phyloP scores from a whole-genome alignment of 1,140 invertebrate genomes.

The Wiebesia pumilae region DNA sequence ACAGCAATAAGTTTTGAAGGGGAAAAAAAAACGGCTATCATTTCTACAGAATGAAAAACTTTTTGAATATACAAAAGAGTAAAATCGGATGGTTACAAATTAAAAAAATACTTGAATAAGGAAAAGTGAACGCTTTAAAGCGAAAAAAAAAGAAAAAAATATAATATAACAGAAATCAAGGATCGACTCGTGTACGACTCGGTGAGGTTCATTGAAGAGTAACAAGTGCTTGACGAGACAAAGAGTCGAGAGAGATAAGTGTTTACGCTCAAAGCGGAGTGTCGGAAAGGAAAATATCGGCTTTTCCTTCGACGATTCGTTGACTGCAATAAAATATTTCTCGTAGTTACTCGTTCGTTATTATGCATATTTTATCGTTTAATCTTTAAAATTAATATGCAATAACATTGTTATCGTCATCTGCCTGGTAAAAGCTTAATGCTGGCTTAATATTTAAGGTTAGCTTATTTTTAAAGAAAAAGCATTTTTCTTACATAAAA shows the following conservation, averaged over 20 bases:
- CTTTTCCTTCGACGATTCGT: background rate
- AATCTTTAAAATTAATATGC: background rate
- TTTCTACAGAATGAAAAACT: background rate
- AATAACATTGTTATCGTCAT: background rate
- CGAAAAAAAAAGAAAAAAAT: background rate
- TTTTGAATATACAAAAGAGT: background rate
- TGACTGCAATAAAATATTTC: background rate
- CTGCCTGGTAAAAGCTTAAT: background rate
- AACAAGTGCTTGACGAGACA: slow-evolving; percentile 31
- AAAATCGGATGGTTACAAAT: background rate
- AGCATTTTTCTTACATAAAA: background rate
- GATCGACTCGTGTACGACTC: slow-evolving; percentile 25
- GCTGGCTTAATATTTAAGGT: background rate
- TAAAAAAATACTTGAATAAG: background rate
- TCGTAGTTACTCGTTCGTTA: background rate
- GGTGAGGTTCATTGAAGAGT: slow-evolving; percentile 14
- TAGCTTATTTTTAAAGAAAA: background rate
- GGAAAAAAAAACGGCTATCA: background rate
- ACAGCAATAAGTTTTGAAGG: background rate
- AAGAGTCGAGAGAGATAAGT: slow-evolving; percentile 18
- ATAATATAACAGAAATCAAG: slow-evolving; percentile 20
- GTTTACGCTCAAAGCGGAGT: slow-evolving; percentile 21
- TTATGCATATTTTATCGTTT: background rate
- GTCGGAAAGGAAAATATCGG: slow-evolving; percentile 16
- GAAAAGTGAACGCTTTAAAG: slow-evolving; percentile 22